These are phyloP conservation scores for Symphodus melops DNA, from an alignment of 2,113 vertebrate genomes.

Conservation along the genomic window DNA sequence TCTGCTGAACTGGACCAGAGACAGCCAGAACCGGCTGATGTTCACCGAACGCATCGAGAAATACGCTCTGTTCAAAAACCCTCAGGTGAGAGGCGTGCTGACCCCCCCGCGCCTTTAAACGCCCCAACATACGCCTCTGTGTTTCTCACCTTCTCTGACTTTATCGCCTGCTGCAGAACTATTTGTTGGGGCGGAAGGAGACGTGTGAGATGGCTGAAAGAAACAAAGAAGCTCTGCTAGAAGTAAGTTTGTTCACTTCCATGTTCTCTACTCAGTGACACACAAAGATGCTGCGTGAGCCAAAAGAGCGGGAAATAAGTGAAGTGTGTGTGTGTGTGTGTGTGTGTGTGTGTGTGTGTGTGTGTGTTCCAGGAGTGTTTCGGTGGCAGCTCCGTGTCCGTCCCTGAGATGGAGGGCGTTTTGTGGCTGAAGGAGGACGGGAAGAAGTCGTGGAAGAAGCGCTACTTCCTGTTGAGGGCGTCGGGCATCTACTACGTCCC, in stretches of 20 bases:
- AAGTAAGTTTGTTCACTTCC: constrained; percentile 87
- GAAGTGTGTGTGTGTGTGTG: background rate
- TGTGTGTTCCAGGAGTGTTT: constrained; percentile 91
- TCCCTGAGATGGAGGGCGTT: constrained; percentile 97
- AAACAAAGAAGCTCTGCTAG: constrained; percentile 97
- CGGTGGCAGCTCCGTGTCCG: constrained; percentile 94
- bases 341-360: background rate
- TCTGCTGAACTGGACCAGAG: constrained; percentile 97
- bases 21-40: constrained; percentile 97
- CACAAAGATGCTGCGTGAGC: too few species aligned
- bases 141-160: background rate
- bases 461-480: constrained; percentile 95
- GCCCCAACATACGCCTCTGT: too few species aligned
- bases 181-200: constrained; percentile 95
- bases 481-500: constrained; percentile 98
- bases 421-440: constrained; percentile 98
- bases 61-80: constrained; percentile 97
- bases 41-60: constrained; percentile 98
- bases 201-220: constrained; percentile 97
- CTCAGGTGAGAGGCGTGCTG: constrained; percentile 84
- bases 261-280: too few species aligned
- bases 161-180: constrained; percentile 85
- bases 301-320: too few species aligned
- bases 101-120: too few species aligned
- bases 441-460: constrained; percentile 99